Conservation (phyloP, 2,888 invertebrate genomes). For the Boloria euphrosyne region DNA sequence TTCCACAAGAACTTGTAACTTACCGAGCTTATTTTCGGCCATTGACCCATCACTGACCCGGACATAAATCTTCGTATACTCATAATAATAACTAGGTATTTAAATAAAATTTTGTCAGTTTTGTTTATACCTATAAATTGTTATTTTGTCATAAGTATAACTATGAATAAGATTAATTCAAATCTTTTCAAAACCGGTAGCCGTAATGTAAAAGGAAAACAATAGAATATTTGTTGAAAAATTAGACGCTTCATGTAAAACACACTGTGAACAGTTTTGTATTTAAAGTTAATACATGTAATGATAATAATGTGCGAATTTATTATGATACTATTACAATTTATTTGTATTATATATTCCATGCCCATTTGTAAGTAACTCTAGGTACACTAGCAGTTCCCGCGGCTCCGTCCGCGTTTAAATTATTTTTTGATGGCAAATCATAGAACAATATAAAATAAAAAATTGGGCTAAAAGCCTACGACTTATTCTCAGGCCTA, state of each 20-base stretch:
- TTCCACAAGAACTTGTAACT: conserved; percentile 34
- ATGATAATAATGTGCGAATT: conserved; percentile 18
- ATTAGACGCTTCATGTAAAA: conserved; percentile 13
- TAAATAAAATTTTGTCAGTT: neutral
- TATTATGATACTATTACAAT: neutral
- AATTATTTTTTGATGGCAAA: too few relatives aligned
- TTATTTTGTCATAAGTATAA: too few relatives aligned
- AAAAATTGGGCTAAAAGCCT: too few relatives aligned
- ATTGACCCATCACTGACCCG: conserved; percentile 39
- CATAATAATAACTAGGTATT: conserved; percentile 24
- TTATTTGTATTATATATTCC: conserved; percentile 6
- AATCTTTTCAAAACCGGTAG: neutral
- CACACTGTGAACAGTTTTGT: conserved; percentile 14
- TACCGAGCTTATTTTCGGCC: conserved; percentile 43
- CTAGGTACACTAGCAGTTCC: too few relatives aligned
- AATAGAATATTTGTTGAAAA: conserved; percentile 4
- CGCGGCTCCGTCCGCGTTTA: too few relatives aligned
- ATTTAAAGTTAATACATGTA: conserved; percentile 15
- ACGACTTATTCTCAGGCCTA: too few relatives aligned
- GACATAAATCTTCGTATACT: conserved; percentile 37
- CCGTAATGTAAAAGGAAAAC: neutral
- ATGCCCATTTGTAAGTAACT: neutral
- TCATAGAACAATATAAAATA: too few relatives aligned
- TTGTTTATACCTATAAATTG: too few relatives aligned
- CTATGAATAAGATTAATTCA: too few relatives aligned